A percentile compares a stretch with the other conserved stretches of the same genome.
Conservation (phyloP, 2,797 vertebrate genomes). For the Tauraco hartlaubi region DNA sequence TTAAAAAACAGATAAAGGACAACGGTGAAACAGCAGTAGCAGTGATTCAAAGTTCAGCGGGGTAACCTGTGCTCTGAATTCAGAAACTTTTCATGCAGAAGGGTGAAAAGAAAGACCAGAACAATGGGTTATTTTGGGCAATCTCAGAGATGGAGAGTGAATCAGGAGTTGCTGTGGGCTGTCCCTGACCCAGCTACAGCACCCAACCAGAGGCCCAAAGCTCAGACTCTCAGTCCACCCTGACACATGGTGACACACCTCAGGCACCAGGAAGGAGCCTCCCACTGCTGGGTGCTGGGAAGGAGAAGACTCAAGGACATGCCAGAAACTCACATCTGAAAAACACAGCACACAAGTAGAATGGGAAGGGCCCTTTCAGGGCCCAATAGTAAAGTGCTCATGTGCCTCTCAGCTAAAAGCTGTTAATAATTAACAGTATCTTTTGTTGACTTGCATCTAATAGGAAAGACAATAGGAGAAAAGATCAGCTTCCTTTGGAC, state of each 20-base stretch:
- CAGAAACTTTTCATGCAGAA: neutral
- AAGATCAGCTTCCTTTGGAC: neutral
- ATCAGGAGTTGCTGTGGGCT: neutral
- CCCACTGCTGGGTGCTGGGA: neutral
- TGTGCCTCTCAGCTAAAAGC: fast-evolving
- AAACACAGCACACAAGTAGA: fast-evolving
- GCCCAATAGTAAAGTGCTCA: neutral
- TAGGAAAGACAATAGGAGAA: neutral
- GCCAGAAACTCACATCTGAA: neutral
- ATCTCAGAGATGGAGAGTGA: neutral
- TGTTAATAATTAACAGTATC: neutral
- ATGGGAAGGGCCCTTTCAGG: neutral
- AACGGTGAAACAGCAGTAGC: fast-evolving
- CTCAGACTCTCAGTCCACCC: neutral
- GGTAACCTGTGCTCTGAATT: fast-evolving
- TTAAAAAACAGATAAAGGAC: neutral
- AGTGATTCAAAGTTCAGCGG: neutral
- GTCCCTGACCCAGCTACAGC: fast-evolving
- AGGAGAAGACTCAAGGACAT: fast-evolving
- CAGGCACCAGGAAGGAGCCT: neutral
- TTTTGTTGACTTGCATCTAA: neutral
- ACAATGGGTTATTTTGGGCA: neutral
- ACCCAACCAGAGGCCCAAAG: neutral
- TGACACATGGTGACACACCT: fast-evolving
- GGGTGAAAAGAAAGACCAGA: neutral